Evolutionary conservation across 2,888 invertebrate species (phyloP).

Genomic region (Philhelius pedissequus): DNA sequence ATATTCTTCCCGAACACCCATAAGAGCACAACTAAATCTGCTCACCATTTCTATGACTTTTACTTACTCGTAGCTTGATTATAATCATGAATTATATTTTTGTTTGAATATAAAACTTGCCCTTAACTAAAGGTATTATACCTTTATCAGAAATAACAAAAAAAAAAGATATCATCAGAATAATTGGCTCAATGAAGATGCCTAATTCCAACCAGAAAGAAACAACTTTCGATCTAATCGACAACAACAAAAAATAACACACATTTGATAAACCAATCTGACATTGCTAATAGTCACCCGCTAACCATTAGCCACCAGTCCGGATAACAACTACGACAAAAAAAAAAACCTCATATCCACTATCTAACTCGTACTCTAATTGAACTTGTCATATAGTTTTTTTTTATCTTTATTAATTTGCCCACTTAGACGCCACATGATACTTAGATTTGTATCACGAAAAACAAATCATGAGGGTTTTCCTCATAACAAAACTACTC

Average conservation of each 20-base stretch:
- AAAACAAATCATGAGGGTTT: not conserved
- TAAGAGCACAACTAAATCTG: no score
- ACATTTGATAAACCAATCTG: not conserved
- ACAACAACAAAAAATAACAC: no score
- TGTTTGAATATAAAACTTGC: no score
- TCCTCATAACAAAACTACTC: not conserved
- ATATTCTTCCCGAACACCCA: no score
- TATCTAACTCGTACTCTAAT: not conserved
- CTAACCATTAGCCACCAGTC: not conserved
- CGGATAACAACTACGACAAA: not conserved
- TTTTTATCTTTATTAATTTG: not conserved
- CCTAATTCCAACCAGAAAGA: no score
- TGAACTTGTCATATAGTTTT: not conserved
- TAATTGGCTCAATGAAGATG: no score
- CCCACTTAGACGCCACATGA: conserved; percentile 5
- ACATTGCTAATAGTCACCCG: not conserved
- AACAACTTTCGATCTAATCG: no score
- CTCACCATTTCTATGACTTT: no score
- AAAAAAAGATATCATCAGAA: no score
- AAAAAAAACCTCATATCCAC: not conserved
- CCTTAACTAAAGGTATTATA: no score
- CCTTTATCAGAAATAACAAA: not conserved
- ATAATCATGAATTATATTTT: no score
- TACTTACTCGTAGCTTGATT: no score
- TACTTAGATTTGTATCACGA: not conserved